phyloP scores from a whole-genome alignment of 2,888 invertebrate species.

The Pollenia amentaria region DNA sequence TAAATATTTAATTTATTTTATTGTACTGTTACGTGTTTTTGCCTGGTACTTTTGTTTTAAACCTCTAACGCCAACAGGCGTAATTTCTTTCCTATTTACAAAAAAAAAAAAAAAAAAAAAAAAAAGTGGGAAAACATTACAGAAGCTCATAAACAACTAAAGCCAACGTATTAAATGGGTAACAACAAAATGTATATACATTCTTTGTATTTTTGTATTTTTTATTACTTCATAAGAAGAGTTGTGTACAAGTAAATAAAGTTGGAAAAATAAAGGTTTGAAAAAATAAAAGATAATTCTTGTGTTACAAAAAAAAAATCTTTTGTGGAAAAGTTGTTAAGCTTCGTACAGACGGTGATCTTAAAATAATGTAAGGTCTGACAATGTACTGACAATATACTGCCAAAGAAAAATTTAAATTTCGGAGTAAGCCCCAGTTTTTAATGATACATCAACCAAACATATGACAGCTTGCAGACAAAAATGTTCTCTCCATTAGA shows the following conservation, averaged over 20 bases:
- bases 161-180: constrained; percentile 30
- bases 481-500: no score
- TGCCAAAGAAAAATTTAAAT: no score
- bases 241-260: constrained; percentile 19
- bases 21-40: constrained; percentile 48
- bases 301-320: no score
- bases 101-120: constrained; percentile 7
- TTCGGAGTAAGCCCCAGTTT: no score
- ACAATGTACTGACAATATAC: no score
- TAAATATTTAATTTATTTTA: constrained; percentile 74
- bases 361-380: no score
- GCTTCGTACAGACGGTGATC: no score
- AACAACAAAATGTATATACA: constrained; percentile 23
- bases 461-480: no score
- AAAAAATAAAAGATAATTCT: not conserved
- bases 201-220: constrained; percentile 46
- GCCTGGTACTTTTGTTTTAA: constrained; percentile 21
- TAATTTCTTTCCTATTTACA: constrained; percentile 65
- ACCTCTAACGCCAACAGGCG: constrained; percentile 53
- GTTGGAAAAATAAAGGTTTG: not conserved
- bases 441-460: no score
- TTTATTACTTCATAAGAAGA: constrained; percentile 62
- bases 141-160: constrained; percentile 30
- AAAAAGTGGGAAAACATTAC: constrained; percentile 13
- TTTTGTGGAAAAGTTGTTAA: no score